Evolutionary conservation across 2,113 vertebrate species (phyloP), one percentile per base, ranked within the genome.

Genomic region (Labeo rohita): DNA sequence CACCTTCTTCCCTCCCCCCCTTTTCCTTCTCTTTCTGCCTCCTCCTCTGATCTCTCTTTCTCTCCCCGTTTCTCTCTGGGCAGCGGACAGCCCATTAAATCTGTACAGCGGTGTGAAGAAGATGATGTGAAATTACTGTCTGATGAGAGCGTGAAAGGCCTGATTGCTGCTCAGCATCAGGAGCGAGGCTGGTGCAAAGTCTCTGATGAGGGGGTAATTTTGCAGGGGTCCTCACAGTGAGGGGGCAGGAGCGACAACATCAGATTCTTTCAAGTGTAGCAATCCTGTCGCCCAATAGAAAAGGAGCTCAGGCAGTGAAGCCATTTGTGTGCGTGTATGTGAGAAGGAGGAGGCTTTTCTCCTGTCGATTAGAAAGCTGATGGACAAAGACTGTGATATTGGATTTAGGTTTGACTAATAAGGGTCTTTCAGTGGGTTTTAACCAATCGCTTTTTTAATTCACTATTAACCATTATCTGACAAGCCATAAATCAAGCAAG

Each of bases 131-230:
- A 83, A 89, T 88, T 65, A 85, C 66, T 84, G 76, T 61, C 54
- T 23, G 23, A 73, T 65, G 81, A 84, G 75, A 74, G 56, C 28
- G 36, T 76, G 54, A 83, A 83, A 83, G 66, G 68, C 66, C 65
- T 83, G 81, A 84, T 84, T 84, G 65, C 81, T 84, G 61, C 39
- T 52, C 36, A 0, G 61, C 84, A 74, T 88, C 66, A 78, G 77
- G 76, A 82, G 77, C 52, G 18, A 65, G 47, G 63, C 28, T 56
- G 70, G 70, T 54, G 52, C 73, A 89, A 13, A 88, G 81, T 85
- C 75, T 75, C 85, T 86, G 89, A 88, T 86, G 83, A 87, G 75
- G 61, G 81, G 81, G 78, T 89, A 78, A 89, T 91, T 91, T 92
- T 81, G 85, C 85, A 61, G 82, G 47, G 84, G 74, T 81, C 73